Evolutionary conservation across 2,888 invertebrate genomes (phyloP).

Genomic region (Panzeria rudis): DNA sequence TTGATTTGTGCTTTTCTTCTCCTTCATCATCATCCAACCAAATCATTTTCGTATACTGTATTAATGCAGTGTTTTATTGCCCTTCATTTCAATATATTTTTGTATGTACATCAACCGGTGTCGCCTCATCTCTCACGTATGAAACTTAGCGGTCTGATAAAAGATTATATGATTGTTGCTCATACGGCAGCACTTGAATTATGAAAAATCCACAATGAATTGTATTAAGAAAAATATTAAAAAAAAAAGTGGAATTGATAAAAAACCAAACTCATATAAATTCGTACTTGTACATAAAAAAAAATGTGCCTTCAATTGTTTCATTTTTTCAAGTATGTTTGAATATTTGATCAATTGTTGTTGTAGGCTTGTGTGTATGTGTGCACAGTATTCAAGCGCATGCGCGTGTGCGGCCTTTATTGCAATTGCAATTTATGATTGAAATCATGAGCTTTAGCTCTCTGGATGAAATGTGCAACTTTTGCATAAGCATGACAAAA

Average conservation of each 20-base stretch:
- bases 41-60: background rate
- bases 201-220: conserved; percentile 66
- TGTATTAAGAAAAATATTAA: conserved; percentile 27
- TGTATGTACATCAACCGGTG: conserved; percentile 40
- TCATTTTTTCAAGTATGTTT: background rate
- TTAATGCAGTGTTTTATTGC: background rate
- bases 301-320: conserved; percentile 23
- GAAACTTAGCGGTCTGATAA: conserved; percentile 63
- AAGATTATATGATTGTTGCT: conserved; percentile 60
- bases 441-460: conserved; percentile 72
- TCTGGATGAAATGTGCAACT: conserved; percentile 47
- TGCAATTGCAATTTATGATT: conserved; percentile 74
- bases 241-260: conserved; percentile 38
- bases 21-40: background rate
- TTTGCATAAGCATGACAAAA: conserved; percentile 63
- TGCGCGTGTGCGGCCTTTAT: conserved; percentile 69
- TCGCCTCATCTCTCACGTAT: conserved; percentile 64
- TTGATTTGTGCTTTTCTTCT: conserved; percentile 47
- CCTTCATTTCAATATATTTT: conserved; percentile 36
- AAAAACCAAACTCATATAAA: conserved; percentile 37
- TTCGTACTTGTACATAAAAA: background rate
- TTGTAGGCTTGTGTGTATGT: conserved; percentile 17
- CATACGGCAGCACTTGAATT: conserved; percentile 67
- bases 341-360: conserved; percentile 35
- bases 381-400: conserved; percentile 36